A percentile compares a stretch with the other conserved stretches of the same genome.
phyloP scores from a whole-genome alignment of 2,797 vertebrate genomes.

The Aeoliscus strigatus region DNA sequence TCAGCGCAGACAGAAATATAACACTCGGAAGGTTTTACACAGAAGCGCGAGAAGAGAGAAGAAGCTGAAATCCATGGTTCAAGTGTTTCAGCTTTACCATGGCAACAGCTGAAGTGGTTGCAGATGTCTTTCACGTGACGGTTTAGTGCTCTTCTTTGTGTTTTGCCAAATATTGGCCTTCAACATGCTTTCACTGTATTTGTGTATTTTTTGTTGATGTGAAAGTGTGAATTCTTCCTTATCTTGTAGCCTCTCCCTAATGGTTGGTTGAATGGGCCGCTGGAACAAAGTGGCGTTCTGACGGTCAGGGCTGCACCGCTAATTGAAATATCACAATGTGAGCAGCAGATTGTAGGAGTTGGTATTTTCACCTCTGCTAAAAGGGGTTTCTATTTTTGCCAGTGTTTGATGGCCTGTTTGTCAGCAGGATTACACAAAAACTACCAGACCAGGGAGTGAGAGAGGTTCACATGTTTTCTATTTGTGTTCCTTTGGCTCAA shows the following conservation, averaged over 20 bases:
- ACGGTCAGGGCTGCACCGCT: too few relatives aligned
- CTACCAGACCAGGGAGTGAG: not conserved
- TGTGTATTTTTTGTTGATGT: slow-evolving; percentile 17
- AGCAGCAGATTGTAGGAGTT: too few relatives aligned
- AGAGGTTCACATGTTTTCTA: slow-evolving; percentile 17
- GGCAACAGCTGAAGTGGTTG: slow-evolving; percentile 43
- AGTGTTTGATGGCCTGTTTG: slow-evolving; percentile 8
- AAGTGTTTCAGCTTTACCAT: slow-evolving; percentile 35
- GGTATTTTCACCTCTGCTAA: too few relatives aligned
- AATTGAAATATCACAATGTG: too few relatives aligned
- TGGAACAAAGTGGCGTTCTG: too few relatives aligned
- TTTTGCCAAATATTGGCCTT: slow-evolving; percentile 43
- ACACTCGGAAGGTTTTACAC: slow-evolving; percentile 9
- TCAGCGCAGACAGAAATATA: slow-evolving; percentile 3
- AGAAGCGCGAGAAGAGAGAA: slow-evolving; percentile 7
- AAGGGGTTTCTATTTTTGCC: too few relatives aligned
- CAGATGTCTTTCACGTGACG: slow-evolving; percentile 42
- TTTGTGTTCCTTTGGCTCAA: slow-evolving; percentile 7
- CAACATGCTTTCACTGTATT: slow-evolving; percentile 17
- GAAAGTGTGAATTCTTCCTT: slow-evolving; percentile 22
- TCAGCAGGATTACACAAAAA: not conserved
- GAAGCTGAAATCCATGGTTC: slow-evolving; percentile 14
- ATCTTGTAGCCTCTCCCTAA: slow-evolving; percentile 12
- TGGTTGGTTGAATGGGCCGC: slow-evolving; percentile 7
- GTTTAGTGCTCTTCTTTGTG: slow-evolving; percentile 28